Evolutionary conservation across 2,113 vertebrate genomes (phyloP).

Genomic region (Trachemys scripta): DNA sequence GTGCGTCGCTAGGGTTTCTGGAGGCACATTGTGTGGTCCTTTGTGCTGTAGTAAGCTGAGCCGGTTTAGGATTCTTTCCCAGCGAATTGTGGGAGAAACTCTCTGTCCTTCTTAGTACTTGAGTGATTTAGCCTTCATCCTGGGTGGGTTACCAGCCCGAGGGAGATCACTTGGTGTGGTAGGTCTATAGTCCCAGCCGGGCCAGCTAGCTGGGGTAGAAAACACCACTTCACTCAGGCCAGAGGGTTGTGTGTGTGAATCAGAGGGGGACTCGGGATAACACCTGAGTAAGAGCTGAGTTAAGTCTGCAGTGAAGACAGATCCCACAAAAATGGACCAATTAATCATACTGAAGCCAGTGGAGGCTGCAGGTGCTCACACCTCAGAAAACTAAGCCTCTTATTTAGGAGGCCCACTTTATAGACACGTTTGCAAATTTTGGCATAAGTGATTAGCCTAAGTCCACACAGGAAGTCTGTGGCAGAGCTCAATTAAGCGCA

Average conservation of each 20-base stretch:
- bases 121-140: background rate
- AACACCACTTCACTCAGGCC: background rate
- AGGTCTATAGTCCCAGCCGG: background rate
- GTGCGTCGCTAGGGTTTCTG: background rate
- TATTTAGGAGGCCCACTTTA: slow-evolving; percentile 35
- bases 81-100: background rate
- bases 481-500: background rate
- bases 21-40: background rate
- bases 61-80: background rate
- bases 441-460: background rate
- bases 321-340: accelerated
- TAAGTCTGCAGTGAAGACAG: background rate
- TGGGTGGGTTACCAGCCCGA: background rate
- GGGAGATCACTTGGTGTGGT: background rate
- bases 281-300: accelerated
- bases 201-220: background rate
- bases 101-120: background rate
- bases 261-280: background rate
- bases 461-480: accelerated
- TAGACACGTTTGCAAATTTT: slow-evolving; percentile 45
- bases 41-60: background rate
- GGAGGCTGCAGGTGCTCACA: background rate
- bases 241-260: background rate
- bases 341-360: background rate
- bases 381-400: slow-evolving; percentile 44